Evolutionary conservation across 2,113 vertebrate species (phyloP).

Genomic region (Anser brachyrhynchus): DNA sequence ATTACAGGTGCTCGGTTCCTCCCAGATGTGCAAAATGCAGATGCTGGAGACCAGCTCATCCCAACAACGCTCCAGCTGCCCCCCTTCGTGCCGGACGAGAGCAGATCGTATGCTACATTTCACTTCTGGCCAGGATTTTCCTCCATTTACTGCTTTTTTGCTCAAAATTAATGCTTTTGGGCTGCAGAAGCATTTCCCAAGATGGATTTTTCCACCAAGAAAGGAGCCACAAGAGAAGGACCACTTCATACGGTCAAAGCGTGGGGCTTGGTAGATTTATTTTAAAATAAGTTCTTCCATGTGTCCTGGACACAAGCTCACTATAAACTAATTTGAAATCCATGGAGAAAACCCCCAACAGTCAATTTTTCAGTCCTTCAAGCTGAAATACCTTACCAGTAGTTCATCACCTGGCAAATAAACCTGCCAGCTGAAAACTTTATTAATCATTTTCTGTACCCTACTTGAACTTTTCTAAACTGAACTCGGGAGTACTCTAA

Average conservation of each 20-base stretch:
- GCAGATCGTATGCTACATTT: constrained; percentile 52
- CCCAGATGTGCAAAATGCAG: not conserved
- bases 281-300: constrained; percentile 68
- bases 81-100: not conserved
- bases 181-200: constrained; percentile 44
- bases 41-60: constrained; percentile 43
- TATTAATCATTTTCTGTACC: constrained; percentile 58
- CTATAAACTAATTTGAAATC: constrained; percentile 61
- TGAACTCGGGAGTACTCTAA: not conserved
- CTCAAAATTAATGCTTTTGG: constrained; percentile 21
- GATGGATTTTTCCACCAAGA: constrained; percentile 56
- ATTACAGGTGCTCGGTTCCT: constrained; percentile 55
- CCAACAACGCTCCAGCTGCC: not conserved
- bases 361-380: constrained; percentile 45
- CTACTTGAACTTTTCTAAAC: constrained; percentile 49
- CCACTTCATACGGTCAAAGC: constrained; percentile 57
- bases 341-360: constrained; percentile 36
- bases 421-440: constrained; percentile 56
- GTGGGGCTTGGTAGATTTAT: constrained; percentile 62
- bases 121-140: constrained; percentile 33
- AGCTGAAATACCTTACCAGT: constrained; percentile 30
- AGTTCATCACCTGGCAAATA: constrained; percentile 71
- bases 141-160: constrained; percentile 18
- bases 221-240: constrained; percentile 38
- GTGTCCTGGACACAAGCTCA: constrained; percentile 43